Evolutionary conservation across 2,113 vertebrate genomes (phyloP).

Genomic region (Engraulis encrasicolus): DNA sequence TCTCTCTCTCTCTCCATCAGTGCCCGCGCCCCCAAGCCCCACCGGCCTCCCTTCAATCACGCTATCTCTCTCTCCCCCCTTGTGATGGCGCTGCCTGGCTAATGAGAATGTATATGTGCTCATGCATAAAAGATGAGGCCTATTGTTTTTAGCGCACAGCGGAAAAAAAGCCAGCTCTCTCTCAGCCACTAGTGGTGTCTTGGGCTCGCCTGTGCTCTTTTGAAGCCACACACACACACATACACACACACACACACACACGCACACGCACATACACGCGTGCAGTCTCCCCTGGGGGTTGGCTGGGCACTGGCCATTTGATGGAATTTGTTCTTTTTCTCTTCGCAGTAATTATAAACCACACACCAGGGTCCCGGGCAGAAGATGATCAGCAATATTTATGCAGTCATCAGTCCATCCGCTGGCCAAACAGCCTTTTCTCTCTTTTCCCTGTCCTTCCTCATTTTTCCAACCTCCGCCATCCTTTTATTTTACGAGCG

Average conservation of each 20-base stretch:
- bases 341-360: constrained; percentile 59
- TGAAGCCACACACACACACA: constrained; percentile 37
- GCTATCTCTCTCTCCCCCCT: constrained; percentile 49
- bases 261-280: neutral
- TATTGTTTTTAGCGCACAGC: constrained; percentile 52
- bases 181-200: constrained; percentile 48
- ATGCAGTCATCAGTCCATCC: constrained; percentile 5
- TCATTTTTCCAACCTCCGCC: too few species aligned
- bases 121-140: constrained; percentile 63
- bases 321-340: constrained; percentile 53
- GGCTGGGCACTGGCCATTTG: constrained; percentile 38
- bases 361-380: constrained; percentile 24
- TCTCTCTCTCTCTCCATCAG: too few species aligned
- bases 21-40: constrained; percentile 18
- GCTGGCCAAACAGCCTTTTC: neutral
- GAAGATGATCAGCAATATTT: neutral
- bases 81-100: constrained; percentile 42
- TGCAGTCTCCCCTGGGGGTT: neutral
- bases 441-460: too few species aligned
- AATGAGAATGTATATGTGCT: constrained; percentile 61
- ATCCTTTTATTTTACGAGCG: neutral
- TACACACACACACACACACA: neutral
- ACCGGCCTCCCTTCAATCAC: constrained; percentile 41
- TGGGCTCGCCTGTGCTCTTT: constrained; percentile 47
- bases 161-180: constrained; percentile 38